Percentiles rank a stretch among this genome's conserved stretches.
These are phyloP conservation scores for Phocides pigmalion DNA, from an alignment of 1,140 invertebrate species.

Conservation along the genomic window DNA sequence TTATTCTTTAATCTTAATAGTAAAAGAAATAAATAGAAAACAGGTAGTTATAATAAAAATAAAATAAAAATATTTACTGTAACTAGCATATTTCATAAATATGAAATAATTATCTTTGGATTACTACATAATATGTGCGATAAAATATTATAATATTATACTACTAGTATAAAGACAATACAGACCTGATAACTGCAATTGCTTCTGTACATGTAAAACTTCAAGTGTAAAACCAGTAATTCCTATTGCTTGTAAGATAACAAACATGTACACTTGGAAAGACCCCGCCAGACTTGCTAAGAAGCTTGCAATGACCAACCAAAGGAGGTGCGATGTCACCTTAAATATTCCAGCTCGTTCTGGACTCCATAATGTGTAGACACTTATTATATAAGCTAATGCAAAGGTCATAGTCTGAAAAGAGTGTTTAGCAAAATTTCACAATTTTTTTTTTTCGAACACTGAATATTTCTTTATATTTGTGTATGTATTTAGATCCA, in stretches of 20 bases:
- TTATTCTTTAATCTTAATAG: no score
- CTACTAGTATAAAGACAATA: not conserved
- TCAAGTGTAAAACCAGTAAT: slow-evolving; percentile 73
- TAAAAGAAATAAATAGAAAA: no score
- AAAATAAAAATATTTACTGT: no score
- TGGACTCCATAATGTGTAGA: slow-evolving; percentile 85
- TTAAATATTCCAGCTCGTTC: slow-evolving; percentile 84
- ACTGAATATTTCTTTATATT: not conserved
- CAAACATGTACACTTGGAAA: slow-evolving; percentile 86
- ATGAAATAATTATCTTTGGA: no score
- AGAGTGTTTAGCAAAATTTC: no score
- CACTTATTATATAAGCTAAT: slow-evolving; percentile 72
- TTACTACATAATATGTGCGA: no score
- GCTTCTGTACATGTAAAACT: slow-evolving; percentile 68
- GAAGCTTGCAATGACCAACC: slow-evolving; percentile 83
- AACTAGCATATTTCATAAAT: no score
- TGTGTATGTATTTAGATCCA: no score
- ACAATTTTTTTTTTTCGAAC: no score
- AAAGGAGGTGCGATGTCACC: slow-evolving; percentile 84
- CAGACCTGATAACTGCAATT: slow-evolving; percentile 59
- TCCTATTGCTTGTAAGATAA: slow-evolving; percentile 70
- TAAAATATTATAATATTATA: no score
- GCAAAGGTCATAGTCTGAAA: slow-evolving; percentile 73
- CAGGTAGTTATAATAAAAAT: no score
- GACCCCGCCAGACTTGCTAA: slow-evolving; percentile 85